Conservation (phyloP, 2,797 vertebrate species). For the Okamejei kenojei region DNA sequence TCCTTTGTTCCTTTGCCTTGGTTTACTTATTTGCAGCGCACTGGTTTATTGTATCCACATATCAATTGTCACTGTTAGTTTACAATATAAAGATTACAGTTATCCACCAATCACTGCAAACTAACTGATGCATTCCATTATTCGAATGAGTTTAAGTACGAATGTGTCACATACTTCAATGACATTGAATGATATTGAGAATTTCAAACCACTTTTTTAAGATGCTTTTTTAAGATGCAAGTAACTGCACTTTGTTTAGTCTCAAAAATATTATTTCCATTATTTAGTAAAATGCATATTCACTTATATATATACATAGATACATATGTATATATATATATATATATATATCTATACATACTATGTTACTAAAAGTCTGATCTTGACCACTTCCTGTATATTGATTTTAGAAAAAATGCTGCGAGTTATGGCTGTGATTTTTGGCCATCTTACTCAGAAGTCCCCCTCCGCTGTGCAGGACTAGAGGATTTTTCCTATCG, state of each 20-base stretch:
- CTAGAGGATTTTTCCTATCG: no score
- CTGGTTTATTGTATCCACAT: background rate
- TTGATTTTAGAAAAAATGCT: no score
- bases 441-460: no score
- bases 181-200: background rate
- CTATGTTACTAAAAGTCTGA: no score
- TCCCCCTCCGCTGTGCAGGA: no score
- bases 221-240: background rate
- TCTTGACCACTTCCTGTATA: no score
- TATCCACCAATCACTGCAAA: background rate
- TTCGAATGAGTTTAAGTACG: background rate
- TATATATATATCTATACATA: no score
- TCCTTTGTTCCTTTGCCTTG: background rate
- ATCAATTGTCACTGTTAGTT: background rate
- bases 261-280: background rate
- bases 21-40: background rate
- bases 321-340: no score
- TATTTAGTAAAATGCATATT: background rate
- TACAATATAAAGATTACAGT: background rate
- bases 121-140: background rate
- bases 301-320: no score
- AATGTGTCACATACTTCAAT: background rate
- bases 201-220: background rate
- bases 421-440: no score
- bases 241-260: background rate